A percentile compares a stretch with the other conserved stretches of the same genome.
Evolutionary conservation across 2,113 vertebrate genomes (phyloP).

Genomic region (Pelvicachromis taeniatus): DNA sequence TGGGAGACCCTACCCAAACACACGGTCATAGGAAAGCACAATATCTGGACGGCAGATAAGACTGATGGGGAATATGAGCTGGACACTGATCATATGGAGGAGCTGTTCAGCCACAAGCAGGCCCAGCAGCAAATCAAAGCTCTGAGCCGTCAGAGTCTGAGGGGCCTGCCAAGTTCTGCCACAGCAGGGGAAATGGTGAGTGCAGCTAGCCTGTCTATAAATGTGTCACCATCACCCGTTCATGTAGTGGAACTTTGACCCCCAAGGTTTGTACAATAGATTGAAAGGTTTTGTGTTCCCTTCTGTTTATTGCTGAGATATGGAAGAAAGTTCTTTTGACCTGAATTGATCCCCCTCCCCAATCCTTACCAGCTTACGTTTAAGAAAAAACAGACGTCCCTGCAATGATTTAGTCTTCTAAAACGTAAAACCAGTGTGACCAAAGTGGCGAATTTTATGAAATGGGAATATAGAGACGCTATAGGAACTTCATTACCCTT

Average conservation of each 20-base stretch:
- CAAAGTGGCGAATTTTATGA: neutral
- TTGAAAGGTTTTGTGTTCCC: neutral
- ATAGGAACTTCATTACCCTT: neutral
- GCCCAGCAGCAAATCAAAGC: conserved; percentile 25
- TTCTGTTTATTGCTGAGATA: neutral
- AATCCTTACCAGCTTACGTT: too few relatives aligned
- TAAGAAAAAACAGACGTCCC: neutral
- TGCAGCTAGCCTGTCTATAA: neutral
- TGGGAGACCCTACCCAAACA: conserved; percentile 79
- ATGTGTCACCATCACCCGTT: neutral
- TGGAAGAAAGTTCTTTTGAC: neutral
- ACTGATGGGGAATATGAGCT: conserved; percentile 63
- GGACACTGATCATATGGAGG: conserved; percentile 77
- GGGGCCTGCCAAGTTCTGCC: conserved; percentile 5
- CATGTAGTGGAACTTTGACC: neutral
- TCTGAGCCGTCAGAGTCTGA: conserved; percentile 45
- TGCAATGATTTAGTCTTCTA: neutral
- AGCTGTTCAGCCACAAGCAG: conserved; percentile 75
- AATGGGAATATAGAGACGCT: neutral
- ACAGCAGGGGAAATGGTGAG: conserved; percentile 64
- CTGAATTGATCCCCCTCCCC: neutral
- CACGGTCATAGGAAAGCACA: conserved; percentile 72
- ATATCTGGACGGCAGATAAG: conserved; percentile 76
- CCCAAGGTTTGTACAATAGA: neutral
- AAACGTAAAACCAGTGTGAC: neutral